Conservation (phyloP, 35 echinoderm and acorn worm genomes). For the Hemicentrotus pulcherrimus region DNA sequence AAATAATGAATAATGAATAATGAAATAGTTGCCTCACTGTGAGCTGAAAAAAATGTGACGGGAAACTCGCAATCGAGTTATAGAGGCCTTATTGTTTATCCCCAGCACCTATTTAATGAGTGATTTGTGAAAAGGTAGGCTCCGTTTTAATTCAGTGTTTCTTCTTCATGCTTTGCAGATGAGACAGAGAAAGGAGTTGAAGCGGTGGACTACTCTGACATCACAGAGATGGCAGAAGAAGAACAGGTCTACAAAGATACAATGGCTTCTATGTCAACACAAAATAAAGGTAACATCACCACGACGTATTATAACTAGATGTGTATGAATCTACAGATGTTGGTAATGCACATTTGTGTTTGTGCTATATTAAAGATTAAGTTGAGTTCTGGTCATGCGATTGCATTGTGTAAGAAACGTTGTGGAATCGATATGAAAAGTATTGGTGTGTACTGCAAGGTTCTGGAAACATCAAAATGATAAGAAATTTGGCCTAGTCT, state of each 20-base stretch:
- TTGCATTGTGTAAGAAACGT: too few species aligned
- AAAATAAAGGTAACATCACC: constrained; percentile 36
- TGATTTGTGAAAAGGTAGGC: background rate
- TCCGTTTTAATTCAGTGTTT: background rate
- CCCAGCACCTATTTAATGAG: too few species aligned
- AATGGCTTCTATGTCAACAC: constrained; percentile 38
- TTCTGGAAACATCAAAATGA: too few species aligned
- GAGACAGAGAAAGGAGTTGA: constrained; percentile 55
- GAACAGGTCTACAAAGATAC: constrained; percentile 63
- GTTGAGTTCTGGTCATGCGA: too few species aligned
- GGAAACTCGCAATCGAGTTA: too few species aligned
- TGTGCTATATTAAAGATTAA: background rate
- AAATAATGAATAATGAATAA: too few species aligned
- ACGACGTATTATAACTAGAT: background rate
- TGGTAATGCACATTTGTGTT: background rate
- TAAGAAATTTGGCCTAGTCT: too few species aligned
- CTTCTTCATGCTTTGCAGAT: background rate
- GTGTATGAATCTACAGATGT: background rate
- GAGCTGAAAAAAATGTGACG: too few species aligned
- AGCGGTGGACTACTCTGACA: constrained; percentile 96
- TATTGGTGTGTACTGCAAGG: too few species aligned
- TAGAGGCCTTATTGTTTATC: too few species aligned
- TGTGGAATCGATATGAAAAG: too few species aligned
- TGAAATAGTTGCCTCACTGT: too few species aligned
- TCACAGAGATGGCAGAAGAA: constrained; percentile 89